Evolutionary conservation across 2,888 invertebrate genomes (phyloP).

Genomic region (Latheticus oryzae): DNA sequence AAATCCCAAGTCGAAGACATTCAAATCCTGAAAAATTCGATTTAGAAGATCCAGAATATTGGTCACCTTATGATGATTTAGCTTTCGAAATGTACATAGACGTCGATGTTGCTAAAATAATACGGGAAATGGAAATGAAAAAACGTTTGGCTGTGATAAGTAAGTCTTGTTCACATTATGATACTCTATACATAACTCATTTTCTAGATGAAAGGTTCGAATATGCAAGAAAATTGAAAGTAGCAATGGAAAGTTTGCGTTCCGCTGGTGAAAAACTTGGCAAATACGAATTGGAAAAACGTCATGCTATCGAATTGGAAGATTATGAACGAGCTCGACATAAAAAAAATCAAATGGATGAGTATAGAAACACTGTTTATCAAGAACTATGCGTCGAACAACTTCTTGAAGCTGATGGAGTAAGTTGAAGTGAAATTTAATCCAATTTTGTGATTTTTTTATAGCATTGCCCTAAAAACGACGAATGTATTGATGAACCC

Average conservation of each 20-base stretch:
- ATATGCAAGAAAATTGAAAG: conserved; percentile 90
- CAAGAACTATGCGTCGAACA: conserved; percentile 80
- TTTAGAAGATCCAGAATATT: conserved; percentile 70
- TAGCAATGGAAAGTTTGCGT: conserved; percentile 84
- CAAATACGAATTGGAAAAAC: conserved; percentile 90
- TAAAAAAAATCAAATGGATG: conserved; percentile 90
- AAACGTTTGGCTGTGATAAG: conserved; percentile 90
- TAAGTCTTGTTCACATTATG: conserved; percentile 61
- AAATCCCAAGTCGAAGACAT: conserved; percentile 62
- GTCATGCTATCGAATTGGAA: conserved; percentile 91
- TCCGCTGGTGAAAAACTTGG: conserved; percentile 91
- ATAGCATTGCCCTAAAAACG: conserved; percentile 70
- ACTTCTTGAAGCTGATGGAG: conserved; percentile 83
- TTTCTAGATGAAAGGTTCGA: conserved; percentile 88
- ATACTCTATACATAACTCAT: background rate
- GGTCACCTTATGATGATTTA: conserved; percentile 91
- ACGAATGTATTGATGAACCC: conserved; percentile 71
- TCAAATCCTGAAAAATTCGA: conserved; percentile 54
- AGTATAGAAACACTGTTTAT: conserved; percentile 82
- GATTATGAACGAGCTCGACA: conserved; percentile 92
- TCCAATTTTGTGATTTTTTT: conserved; percentile 42
- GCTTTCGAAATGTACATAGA: conserved; percentile 98
- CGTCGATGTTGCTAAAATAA: conserved; percentile 87
- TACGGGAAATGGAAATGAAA: conserved; percentile 86
- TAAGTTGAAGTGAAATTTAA: conserved; percentile 61